Conservation (phyloP, 1,140 invertebrate species). For the Monochamus saltuarius region DNA sequence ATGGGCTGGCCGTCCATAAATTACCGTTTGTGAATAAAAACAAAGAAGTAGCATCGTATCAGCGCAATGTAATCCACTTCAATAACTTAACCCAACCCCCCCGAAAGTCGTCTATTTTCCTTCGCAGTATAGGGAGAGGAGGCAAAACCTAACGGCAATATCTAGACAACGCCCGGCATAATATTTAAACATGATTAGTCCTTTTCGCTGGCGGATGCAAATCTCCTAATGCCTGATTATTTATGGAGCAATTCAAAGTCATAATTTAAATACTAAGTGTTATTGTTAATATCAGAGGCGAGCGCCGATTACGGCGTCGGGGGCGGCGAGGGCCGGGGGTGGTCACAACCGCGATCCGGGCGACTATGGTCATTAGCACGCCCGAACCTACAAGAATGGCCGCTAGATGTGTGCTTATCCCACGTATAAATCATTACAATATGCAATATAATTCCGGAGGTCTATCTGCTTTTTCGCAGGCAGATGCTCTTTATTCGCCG, state of each 20-base stretch:
- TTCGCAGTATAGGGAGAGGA: no score
- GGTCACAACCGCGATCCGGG: slow-evolving; percentile 50
- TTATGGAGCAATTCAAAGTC: slow-evolving; percentile 53
- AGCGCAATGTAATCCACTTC: no score
- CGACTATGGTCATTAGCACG: slow-evolving; percentile 53
- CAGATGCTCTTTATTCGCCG: slow-evolving; percentile 51
- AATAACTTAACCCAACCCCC: no score
- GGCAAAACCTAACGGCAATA: neutral
- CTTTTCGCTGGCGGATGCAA: slow-evolving; percentile 46
- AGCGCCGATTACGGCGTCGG: slow-evolving; percentile 43
- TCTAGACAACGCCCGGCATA: slow-evolving; percentile 34
- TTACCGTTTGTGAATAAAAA: no score
- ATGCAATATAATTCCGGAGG: slow-evolving; percentile 54
- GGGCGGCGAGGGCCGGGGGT: slow-evolving; percentile 32
- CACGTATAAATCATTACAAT: slow-evolving; percentile 53
- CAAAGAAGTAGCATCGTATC: no score
- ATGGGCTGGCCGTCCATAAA: no score
- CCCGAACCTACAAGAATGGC: slow-evolving; percentile 52
- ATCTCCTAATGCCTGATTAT: slow-evolving; percentile 52
- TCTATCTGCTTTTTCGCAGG: slow-evolving; percentile 53
- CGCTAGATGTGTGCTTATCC: slow-evolving; percentile 53
- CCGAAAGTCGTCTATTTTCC: no score
- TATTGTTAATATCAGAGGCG: slow-evolving; percentile 53
- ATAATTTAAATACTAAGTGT: slow-evolving; percentile 55
- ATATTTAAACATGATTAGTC: slow-evolving; percentile 52